phyloP scores from a whole-genome alignment of 2,888 invertebrate genomes.

The Cybosia mesomella region DNA sequence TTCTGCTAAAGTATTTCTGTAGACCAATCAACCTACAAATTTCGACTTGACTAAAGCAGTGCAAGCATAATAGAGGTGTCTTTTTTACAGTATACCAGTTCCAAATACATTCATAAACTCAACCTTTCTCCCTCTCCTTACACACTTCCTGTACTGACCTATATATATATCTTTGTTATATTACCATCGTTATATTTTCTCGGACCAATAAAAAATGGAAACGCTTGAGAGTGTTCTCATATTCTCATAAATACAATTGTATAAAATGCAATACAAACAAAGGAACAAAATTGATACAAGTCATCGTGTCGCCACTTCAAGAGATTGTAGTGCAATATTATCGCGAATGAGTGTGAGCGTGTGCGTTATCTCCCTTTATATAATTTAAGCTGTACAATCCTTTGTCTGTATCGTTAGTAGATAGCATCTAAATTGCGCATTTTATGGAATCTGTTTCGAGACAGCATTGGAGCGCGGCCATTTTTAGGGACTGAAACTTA shows the following conservation, averaged over 20 bases:
- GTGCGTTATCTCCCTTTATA: constrained; percentile 32
- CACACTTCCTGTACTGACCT: no score
- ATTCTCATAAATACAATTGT: constrained; percentile 37
- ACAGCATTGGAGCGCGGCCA: constrained; percentile 54
- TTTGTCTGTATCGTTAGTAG: constrained; percentile 46
- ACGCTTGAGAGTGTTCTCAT: constrained; percentile 43
- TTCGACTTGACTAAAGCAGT: neutral
- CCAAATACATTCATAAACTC: neutral
- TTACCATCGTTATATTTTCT: no score
- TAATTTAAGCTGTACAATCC: constrained; percentile 34
- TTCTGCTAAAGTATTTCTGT: no score
- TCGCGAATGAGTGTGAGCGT: constrained; percentile 38
- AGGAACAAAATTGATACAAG: constrained; percentile 36
- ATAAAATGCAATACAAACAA: constrained; percentile 41
- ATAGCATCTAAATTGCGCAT: constrained; percentile 45
- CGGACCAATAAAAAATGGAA: neutral
- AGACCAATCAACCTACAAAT: neutral
- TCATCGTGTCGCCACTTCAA: constrained; percentile 40
- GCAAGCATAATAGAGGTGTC: neutral
- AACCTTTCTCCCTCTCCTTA: neutral
- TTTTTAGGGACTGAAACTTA: constrained; percentile 53
- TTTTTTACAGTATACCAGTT: neutral
- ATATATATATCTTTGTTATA: no score
- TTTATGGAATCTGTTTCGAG: constrained; percentile 48
- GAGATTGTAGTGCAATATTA: constrained; percentile 45